These are phyloP conservation scores for Drosophila falleni DNA, from an alignment of 2,888 invertebrate genomes.

Conservation along the genomic window DNA sequence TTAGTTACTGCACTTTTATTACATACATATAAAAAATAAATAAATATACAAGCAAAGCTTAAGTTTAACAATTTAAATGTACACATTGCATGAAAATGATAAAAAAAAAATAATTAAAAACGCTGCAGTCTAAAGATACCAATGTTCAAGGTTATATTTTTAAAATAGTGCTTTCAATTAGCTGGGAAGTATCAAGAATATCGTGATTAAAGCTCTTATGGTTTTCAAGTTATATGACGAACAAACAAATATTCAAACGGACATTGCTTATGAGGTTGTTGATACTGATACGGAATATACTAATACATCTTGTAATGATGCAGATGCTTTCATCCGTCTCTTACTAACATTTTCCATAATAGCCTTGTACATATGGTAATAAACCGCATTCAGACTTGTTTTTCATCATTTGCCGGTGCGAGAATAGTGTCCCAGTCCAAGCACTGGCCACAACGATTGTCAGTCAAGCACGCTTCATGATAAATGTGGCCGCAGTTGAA, in stretches of 20 bases:
- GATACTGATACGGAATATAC: background rate
- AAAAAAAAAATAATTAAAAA: conserved; percentile 11
- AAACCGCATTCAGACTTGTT: conserved; percentile 38
- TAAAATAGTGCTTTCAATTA: background rate
- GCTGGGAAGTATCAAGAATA: background rate
- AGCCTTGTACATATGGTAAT: conserved; percentile 23
- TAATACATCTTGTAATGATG: background rate
- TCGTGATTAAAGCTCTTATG: background rate
- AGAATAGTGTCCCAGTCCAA: conserved; percentile 49
- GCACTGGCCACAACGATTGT: conserved; percentile 68
- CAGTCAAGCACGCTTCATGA: conserved; percentile 93
- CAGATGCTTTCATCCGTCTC: background rate
- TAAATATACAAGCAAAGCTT: conserved; percentile 46
- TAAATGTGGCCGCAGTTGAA: conserved; percentile 96
- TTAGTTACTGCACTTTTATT: conserved; percentile 21
- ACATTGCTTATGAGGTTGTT: background rate
- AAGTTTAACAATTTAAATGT: conserved; percentile 36
- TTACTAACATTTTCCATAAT: background rate
- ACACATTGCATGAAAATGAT: conserved; percentile 30
- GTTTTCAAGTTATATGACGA: background rate
- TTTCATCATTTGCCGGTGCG: conserved; percentile 2
- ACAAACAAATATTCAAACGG: background rate
- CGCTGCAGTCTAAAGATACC: background rate
- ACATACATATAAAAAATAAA: conserved; percentile 39
- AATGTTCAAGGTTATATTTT: background rate